Conservation (phyloP, 2,888 invertebrate species). For the Aphrophora alni region DNA sequence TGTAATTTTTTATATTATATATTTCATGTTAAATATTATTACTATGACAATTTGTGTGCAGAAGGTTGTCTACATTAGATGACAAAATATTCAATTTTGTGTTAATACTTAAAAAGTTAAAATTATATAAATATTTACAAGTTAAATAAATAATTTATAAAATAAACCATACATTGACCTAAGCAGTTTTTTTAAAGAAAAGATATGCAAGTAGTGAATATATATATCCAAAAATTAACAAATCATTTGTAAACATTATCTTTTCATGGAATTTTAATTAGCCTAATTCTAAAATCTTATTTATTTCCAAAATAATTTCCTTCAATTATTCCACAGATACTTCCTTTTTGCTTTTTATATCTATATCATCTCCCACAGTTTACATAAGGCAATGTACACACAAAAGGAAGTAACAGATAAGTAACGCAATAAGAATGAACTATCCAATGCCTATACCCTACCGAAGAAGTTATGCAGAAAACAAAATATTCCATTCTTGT, state of each 20-base stretch:
- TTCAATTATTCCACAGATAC: background rate
- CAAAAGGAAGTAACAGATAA: background rate
- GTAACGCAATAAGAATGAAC: too few relatives aligned
- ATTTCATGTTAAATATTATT: background rate
- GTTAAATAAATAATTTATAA: background rate
- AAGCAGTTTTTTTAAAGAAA: background rate
- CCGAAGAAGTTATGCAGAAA: too few relatives aligned
- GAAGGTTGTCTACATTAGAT: background rate
- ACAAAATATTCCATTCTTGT: too few relatives aligned
- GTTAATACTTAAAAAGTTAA: background rate
- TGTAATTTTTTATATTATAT: background rate
- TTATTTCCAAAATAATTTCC: background rate
- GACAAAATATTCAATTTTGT: background rate
- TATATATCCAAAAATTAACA: background rate
- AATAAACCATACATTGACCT: background rate
- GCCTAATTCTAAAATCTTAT: background rate
- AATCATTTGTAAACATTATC: background rate
- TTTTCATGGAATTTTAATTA: background rate
- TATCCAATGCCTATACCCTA: too few relatives aligned
- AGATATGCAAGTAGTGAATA: background rate
- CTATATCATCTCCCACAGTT: background rate
- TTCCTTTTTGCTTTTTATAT: background rate
- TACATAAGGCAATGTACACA: background rate
- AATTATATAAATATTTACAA: background rate
- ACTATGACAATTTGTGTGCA: conserved; percentile 7